phyloP scores from a whole-genome alignment of 2,113 vertebrate genomes.

The Trachemys scripta region DNA sequence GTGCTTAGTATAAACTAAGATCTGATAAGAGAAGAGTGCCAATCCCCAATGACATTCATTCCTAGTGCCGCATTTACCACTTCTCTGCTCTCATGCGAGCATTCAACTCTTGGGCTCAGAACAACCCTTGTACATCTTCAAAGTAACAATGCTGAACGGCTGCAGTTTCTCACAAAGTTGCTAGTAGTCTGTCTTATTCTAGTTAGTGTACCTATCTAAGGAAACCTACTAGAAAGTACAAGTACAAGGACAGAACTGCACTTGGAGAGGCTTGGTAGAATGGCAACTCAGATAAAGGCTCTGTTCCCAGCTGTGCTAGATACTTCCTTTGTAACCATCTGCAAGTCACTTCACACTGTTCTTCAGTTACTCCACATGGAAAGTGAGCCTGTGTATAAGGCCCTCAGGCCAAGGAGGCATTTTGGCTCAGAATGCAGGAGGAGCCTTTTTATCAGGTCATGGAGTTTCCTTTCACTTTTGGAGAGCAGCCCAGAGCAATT shows the following conservation, averaged over 20 bases:
- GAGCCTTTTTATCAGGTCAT: background rate
- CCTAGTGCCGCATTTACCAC: background rate
- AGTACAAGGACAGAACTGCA: background rate
- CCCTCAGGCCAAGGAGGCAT: background rate
- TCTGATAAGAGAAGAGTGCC: background rate
- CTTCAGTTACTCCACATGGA: background rate
- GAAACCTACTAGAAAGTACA: accelerated
- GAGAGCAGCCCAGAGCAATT: background rate
- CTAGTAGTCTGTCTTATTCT: background rate
- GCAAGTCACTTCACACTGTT: background rate
- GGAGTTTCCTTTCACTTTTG: background rate
- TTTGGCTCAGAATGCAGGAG: background rate
- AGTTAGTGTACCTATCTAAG: background rate
- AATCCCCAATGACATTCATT: background rate
- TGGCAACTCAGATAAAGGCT: background rate
- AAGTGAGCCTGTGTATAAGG: background rate
- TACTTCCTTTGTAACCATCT: background rate
- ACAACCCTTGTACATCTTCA: background rate
- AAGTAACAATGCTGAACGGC: accelerated
- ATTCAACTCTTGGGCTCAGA: background rate
- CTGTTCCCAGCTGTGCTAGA: background rate
- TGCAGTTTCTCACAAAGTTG: background rate
- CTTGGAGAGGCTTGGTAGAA: background rate
- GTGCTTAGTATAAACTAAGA: background rate
- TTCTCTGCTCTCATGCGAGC: background rate